A percentile compares a stretch with the other conserved stretches of the same genome.
Evolutionary conservation across 2,888 invertebrate species (phyloP).

Genomic region (Euplexia lucipara): DNA sequence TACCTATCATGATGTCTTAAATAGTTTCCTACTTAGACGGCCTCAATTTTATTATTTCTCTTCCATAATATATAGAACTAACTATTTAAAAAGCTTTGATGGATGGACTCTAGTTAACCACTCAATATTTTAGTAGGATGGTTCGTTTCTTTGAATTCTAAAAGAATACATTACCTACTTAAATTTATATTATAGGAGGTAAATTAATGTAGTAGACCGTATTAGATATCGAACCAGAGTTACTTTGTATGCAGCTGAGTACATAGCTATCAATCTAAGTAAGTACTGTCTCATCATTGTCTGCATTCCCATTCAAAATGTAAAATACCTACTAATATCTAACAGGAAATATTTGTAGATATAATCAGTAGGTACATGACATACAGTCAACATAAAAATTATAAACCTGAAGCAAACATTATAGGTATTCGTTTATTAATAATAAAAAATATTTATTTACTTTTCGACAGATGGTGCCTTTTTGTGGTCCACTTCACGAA

Average conservation of each 20-base stretch:
- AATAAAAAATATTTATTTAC: conserved; percentile 75
- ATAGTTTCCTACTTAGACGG: neutral
- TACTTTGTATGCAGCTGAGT: too few species aligned
- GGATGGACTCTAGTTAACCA: neutral
- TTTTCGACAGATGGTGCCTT: conserved; percentile 90
- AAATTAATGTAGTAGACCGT: too few species aligned
- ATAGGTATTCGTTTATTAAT: neutral
- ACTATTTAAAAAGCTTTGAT: neutral
- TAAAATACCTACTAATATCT: neutral
- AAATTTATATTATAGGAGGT: too few species aligned
- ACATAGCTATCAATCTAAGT: too few species aligned
- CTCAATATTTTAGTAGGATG: neutral
- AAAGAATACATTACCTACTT: too few species aligned
- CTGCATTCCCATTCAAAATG: neutral
- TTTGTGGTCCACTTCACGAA: conserved; percentile 79
- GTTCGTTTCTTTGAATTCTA: too few species aligned
- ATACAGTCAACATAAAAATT: neutral
- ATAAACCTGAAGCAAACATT: neutral
- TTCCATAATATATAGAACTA: neutral
- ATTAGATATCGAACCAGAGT: neutral
- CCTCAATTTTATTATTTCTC: neutral
- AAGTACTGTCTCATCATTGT: neutral
- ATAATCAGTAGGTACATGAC: neutral
- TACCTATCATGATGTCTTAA: neutral
- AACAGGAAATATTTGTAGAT: neutral